These are phyloP conservation scores for Octopus bimaculoides DNA, from an alignment of 1,140 invertebrate genomes.

Conservation along the genomic window DNA sequence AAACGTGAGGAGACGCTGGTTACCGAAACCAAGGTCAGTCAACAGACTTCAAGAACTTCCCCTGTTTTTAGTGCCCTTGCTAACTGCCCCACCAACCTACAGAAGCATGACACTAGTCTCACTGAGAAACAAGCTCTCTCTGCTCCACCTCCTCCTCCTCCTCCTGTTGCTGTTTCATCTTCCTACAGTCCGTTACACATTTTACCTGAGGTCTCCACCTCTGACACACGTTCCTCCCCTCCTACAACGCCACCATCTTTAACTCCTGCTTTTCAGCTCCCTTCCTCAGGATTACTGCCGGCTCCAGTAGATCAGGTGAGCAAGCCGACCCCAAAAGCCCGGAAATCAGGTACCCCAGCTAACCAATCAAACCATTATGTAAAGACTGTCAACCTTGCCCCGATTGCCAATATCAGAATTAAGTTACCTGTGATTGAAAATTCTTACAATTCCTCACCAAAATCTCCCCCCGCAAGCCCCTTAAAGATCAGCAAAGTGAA, in stretches of 20 bases:
- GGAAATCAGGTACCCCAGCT: slow-evolving; percentile 28
- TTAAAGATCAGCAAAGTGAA: slow-evolving; percentile 23
- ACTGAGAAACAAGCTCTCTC: too few species aligned
- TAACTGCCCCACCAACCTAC: too few species aligned
- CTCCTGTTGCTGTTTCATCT: background rate
- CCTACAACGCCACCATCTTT: slow-evolving; percentile 14
- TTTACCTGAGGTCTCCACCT: background rate
- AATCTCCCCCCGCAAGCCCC: slow-evolving; percentile 10
- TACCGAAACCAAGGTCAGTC: too few species aligned
- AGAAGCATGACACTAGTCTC: too few species aligned
- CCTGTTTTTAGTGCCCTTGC: too few species aligned
- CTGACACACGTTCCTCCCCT: slow-evolving; percentile 13
- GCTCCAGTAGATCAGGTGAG: slow-evolving; percentile 15
- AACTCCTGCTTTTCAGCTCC: slow-evolving; percentile 15
- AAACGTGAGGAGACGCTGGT: too few species aligned
- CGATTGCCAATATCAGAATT: slow-evolving; percentile 31
- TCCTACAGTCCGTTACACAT: background rate
- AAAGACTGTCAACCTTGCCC: slow-evolving; percentile 26
- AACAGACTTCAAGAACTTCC: too few species aligned
- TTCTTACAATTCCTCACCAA: slow-evolving; percentile 26
- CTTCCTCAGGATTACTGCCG: slow-evolving; percentile 15
- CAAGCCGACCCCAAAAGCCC: slow-evolving; percentile 29
- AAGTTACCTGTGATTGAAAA: slow-evolving; percentile 32
- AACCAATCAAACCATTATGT: slow-evolving; percentile 18
- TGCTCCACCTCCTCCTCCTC: background rate